These are phyloP conservation scores for Rhea pennata DNA, from an alignment of 2,113 vertebrate genomes.

Conservation along the genomic window DNA sequence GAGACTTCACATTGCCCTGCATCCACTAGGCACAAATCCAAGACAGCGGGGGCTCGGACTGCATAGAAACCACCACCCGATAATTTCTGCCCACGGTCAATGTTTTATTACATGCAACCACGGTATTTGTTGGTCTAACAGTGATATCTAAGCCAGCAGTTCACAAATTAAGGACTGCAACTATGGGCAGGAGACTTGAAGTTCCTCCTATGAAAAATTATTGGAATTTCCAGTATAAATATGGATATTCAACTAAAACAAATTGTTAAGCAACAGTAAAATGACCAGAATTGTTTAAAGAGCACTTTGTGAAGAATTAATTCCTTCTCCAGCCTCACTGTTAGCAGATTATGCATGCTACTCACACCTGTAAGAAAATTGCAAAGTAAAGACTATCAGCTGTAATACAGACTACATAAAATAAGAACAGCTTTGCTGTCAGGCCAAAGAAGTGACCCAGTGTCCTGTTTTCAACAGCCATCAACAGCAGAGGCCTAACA, in stretches of 20 bases:
- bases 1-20: neutral
- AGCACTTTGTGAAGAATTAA: neutral
- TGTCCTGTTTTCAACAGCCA: too few species aligned
- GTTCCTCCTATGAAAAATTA: too few species aligned
- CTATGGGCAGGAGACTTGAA: too few species aligned
- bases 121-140: rapidly evolving
- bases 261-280: too few species aligned
- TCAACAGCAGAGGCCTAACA: too few species aligned
- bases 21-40: neutral
- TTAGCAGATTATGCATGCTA: neutral
- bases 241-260: too few species aligned
- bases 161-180: neutral
- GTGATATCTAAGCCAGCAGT: neutral
- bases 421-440: too few species aligned
- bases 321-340: neutral
- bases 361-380: neutral
- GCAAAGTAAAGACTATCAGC: neutral
- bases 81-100: neutral
- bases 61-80: too few species aligned
- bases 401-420: neutral
- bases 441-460: too few species aligned
- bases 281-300: neutral
- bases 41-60: neutral
- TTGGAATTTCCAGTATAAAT: too few species aligned
- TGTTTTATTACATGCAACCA: too few species aligned